Conservation (phyloP, 2,888 invertebrate species). For the Eristalis pertinax region DNA sequence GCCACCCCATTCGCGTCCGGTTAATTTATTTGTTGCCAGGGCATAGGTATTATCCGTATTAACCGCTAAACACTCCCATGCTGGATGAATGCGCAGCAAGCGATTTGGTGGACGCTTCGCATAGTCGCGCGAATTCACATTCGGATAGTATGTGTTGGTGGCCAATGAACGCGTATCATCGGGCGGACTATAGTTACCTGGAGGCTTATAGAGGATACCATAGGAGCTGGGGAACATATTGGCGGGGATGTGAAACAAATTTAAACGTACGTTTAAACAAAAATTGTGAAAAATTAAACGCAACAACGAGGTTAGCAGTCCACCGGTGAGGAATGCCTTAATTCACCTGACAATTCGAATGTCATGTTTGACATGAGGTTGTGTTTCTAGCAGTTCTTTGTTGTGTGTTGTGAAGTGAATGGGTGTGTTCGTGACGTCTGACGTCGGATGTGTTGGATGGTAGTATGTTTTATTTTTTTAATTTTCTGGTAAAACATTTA, state of each 20-base stretch:
- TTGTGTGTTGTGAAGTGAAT: background rate
- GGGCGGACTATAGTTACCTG: constrained; percentile 77
- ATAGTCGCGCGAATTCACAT: constrained; percentile 80
- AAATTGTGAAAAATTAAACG: constrained; percentile 70
- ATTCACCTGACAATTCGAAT: constrained; percentile 62
- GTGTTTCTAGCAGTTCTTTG: constrained; percentile 7
- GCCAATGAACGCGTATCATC: constrained; percentile 75
- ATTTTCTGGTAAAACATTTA: background rate
- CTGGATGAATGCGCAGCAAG: constrained; percentile 76
- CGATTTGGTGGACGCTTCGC: constrained; percentile 77
- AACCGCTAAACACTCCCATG: constrained; percentile 78
- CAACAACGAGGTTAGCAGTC: constrained; percentile 69
- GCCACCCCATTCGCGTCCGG: constrained; percentile 78
- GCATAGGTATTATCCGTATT: constrained; percentile 75
- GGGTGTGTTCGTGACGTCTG: constrained; percentile 4
- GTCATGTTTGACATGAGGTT: constrained; percentile 57
- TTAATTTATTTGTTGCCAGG: constrained; percentile 78
- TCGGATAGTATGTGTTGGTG: constrained; percentile 78
- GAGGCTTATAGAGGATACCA: constrained; percentile 75
- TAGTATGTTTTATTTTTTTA: background rate
- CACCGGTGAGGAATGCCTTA: constrained; percentile 71
- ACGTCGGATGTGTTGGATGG: background rate
- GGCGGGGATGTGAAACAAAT: constrained; percentile 63
- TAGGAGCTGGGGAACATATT: constrained; percentile 78
- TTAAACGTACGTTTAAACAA: constrained; percentile 70